A percentile compares a stretch with the other conserved stretches of the same genome.
phyloP scores from a whole-genome alignment of 2,888 invertebrate species.

The Tetropium fuscum region DNA sequence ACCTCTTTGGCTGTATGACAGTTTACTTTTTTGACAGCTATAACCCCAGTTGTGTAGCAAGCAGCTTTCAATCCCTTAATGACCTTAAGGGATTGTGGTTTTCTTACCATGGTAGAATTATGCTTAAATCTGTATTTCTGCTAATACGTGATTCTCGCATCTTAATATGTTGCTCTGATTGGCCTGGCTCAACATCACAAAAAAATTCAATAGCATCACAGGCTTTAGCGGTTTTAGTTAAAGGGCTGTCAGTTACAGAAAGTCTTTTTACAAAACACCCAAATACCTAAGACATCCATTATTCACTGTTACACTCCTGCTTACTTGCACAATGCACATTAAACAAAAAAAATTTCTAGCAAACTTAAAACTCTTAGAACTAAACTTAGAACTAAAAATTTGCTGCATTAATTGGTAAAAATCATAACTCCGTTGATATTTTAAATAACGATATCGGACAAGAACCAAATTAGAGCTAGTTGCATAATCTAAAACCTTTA shows the following conservation, averaged over 20 bases:
- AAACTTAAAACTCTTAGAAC: too few species aligned
- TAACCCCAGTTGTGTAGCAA: neutral
- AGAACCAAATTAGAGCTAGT: too few species aligned
- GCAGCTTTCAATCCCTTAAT: neutral
- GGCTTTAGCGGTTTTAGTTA: conserved; percentile 1
- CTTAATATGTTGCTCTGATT: conserved; percentile 19
- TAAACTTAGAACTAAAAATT: too few species aligned
- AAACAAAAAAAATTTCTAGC: too few species aligned
- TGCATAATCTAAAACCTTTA: too few species aligned
- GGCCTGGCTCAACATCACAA: conserved; percentile 8
- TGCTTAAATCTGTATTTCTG: neutral
- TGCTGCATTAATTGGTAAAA: too few species aligned
- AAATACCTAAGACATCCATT: too few species aligned
- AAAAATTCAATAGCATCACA: conserved; percentile 10
- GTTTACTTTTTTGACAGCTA: neutral
- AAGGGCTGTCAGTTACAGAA: conserved; percentile 1
- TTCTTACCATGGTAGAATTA: neutral
- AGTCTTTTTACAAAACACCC: too few species aligned
- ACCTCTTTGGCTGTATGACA: neutral
- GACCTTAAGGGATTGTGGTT: neutral
- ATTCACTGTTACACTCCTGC: too few species aligned
- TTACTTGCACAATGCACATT: too few species aligned
- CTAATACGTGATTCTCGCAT: conserved; percentile 10
- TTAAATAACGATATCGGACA: too few species aligned
- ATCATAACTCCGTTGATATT: too few species aligned